Percentiles rank a stretch among this genome's conserved stretches.
These are phyloP conservation scores for Coptodon rendalli DNA, from an alignment of 2,113 vertebrate genomes.

Conservation along the genomic window DNA sequence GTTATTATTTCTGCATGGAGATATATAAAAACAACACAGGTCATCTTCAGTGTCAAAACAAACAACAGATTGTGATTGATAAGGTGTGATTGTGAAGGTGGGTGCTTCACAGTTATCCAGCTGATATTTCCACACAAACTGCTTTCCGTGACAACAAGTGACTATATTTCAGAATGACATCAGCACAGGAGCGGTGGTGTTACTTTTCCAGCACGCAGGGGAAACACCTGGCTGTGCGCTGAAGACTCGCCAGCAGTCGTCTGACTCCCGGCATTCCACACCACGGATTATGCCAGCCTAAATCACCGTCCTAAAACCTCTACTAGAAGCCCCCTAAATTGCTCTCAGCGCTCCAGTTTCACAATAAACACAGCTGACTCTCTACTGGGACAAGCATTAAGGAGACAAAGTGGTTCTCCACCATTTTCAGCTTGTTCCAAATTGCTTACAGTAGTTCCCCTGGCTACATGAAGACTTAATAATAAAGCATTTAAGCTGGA, in stretches of 20 bases:
- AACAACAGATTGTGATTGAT: neutral
- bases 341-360: neutral
- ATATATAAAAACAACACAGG: constrained; percentile 3
- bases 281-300: constrained; percentile 8
- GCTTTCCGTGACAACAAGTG: neutral
- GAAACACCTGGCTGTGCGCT: constrained; percentile 39
- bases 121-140: neutral
- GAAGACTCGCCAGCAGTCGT: neutral
- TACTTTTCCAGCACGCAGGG: constrained; percentile 5
- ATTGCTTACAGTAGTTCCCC: constrained; percentile 31
- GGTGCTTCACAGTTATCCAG: neutral
- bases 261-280: neutral
- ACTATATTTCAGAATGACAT: neutral
- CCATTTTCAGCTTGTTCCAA: constrained; percentile 7
- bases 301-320: neutral
- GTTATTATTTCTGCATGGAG: neutral
- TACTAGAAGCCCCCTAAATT: neutral
- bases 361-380: constrained; percentile 49
- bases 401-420: neutral
- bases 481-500: neutral
- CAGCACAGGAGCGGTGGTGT: neutral
- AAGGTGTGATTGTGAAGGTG: neutral
- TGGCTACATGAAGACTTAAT: neutral
- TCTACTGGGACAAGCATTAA: neutral
- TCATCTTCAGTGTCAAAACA: neutral